Conservation (phyloP, 2,888 invertebrate species). For the Malthinus seriepunctatus region DNA sequence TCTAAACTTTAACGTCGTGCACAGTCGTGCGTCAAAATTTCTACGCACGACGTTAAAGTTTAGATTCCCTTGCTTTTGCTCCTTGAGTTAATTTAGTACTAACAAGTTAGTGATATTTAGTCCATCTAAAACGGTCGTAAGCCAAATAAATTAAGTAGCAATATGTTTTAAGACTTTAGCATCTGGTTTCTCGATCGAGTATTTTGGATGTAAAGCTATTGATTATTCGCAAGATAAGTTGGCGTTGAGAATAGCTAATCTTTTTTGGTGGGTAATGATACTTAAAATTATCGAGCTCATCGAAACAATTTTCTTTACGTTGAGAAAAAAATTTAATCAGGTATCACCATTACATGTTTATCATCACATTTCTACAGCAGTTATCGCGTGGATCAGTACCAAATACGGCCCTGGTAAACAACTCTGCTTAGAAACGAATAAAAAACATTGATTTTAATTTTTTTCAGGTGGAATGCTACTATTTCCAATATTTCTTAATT, state of each 20-base stretch:
- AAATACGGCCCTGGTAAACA: slow-evolving; percentile 5
- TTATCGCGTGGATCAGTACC: not conserved
- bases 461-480: slow-evolving; percentile 68
- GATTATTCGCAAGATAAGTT: slow-evolving; percentile 67
- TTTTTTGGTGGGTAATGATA: slow-evolving; percentile 63
- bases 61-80: too few species aligned
- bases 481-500: slow-evolving; percentile 68
- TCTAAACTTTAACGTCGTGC: too few species aligned
- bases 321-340: slow-evolving; percentile 69
- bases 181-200: too few species aligned
- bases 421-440: not conserved
- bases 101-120: too few species aligned
- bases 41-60: too few species aligned
- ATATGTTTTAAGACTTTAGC: too few species aligned
- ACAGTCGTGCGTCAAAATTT: too few species aligned
- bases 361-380: slow-evolving; percentile 64
- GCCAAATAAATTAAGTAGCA: too few species aligned
- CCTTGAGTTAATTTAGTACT: too few species aligned
- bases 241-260: slow-evolving; percentile 60
- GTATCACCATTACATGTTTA: slow-evolving; percentile 70
- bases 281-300: slow-evolving; percentile 68
- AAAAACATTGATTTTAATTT: not conserved
- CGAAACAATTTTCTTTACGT: slow-evolving; percentile 69
- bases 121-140: too few species aligned
- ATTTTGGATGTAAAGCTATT: slow-evolving; percentile 46